Conservation (phyloP, 2,113 vertebrate species). For the Ramphastos sulfuratus region DNA sequence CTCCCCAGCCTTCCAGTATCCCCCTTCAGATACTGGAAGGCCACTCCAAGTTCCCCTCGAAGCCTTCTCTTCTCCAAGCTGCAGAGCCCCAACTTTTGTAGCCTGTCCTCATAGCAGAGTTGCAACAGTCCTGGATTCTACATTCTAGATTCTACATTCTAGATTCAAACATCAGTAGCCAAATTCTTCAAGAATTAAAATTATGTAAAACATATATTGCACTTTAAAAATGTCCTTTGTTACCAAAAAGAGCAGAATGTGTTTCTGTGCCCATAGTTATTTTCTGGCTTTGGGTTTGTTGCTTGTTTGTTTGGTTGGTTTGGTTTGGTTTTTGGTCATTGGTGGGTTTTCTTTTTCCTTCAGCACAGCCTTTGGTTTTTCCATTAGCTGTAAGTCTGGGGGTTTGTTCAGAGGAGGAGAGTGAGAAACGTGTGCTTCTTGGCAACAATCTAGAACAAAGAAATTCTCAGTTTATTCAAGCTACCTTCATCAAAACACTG, state of each 20-base stretch:
- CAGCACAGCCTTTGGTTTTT: not conserved
- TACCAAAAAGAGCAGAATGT: not conserved
- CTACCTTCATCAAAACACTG: not conserved
- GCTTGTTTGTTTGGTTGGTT: too few relatives aligned
- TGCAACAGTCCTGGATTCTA: too few relatives aligned
- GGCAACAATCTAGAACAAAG: not conserved
- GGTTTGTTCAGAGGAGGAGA: fast-evolving
- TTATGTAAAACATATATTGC: not conserved
- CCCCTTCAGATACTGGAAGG: too few relatives aligned
- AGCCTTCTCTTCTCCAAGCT: too few relatives aligned
- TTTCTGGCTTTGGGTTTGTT: not conserved
- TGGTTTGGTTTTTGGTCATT: too few relatives aligned
- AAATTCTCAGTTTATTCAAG: not conserved
- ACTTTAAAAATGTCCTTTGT: not conserved
- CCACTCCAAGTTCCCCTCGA: too few relatives aligned
- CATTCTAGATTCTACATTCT: not conserved
- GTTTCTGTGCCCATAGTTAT: not conserved
- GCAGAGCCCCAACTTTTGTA: too few relatives aligned
- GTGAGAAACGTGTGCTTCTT: not conserved
- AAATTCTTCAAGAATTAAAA: not conserved
- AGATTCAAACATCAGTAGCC: not conserved
- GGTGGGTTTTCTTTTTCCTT: not conserved
- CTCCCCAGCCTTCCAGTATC: too few relatives aligned
- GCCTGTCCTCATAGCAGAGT: too few relatives aligned
- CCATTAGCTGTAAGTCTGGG: not conserved